These are phyloP conservation scores for Entosphenus tridentatus DNA, from an alignment of 2,113 vertebrate species.

Conservation along the genomic window DNA sequence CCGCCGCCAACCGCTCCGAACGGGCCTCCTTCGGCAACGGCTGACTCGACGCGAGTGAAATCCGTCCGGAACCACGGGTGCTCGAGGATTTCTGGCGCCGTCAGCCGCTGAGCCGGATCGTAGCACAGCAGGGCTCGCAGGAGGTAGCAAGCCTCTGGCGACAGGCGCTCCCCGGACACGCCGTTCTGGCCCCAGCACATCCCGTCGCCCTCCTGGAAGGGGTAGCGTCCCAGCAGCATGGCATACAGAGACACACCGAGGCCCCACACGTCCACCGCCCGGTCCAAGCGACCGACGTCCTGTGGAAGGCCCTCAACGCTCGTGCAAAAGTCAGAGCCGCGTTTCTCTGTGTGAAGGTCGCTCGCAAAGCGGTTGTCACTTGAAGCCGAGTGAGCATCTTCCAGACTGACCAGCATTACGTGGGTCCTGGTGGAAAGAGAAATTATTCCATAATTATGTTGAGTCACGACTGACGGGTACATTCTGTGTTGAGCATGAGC, in stretches of 20 bases:
- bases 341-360: conserved; percentile 90
- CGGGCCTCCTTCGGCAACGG: no score
- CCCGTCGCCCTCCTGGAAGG: conserved; percentile 93
- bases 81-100: conserved; percentile 85
- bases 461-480: no score
- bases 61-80: conserved; percentile 82
- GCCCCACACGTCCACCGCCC: conserved; percentile 94
- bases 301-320: conserved; percentile 95
- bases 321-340: conserved; percentile 88
- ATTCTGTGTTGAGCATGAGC: no score
- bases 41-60: no score
- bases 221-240: conserved; percentile 92
- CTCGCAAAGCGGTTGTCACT: conserved; percentile 18
- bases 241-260: conserved; percentile 98
- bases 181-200: conserved; percentile 94
- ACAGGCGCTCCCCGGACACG: conserved; percentile 77
- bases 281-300: conserved; percentile 88
- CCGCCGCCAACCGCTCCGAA: no score
- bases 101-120: conserved; percentile 78
- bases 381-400: conserved; percentile 74
- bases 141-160: conserved; percentile 91
- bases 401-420: conserved; percentile 86
- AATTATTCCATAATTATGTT: neutral
- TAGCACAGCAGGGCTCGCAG: conserved; percentile 86
- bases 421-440: conserved; percentile 30